Evolutionary conservation across 2,888 invertebrate species (phyloP), one percentile per base, ranked within the genome.

Genomic region (Synergus japonicus): DNA sequence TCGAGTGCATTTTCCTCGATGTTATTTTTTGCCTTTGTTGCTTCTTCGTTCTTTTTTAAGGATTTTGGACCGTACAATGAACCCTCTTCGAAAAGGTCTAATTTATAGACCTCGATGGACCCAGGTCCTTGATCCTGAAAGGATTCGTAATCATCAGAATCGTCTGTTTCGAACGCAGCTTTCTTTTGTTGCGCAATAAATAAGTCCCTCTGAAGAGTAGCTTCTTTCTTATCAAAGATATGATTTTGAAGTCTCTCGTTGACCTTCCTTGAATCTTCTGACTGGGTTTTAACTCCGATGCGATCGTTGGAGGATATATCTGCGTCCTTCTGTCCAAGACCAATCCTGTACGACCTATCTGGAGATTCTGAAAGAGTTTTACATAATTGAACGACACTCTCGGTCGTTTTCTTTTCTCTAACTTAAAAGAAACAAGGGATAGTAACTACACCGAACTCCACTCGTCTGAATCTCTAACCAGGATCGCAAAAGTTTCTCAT

Each of bases 121-220:
- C 90, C 89, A 0, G 90, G 89, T 4, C 89, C 90, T 82, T 90
- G 87, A 81, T 90, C 89, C 82, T 90, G 88, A 44, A 89, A 86
- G 49, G 85, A 77, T 8, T 73, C 73, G 37, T 73, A 73, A 49
- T 73, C 73, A 22, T 69, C 29, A 2, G 49, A 69, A 54, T 73
- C 15, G 9, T 54, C 73, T 15, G n/a, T 49, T 37, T 54, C 29
- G 0, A 22, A 54, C 7, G 49, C 10, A n/a, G 73, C 9, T 54
- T 73, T 54, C 54, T 73, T 73, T 54, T 54, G 15, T 54, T 73
- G 73, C 15, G 37, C 73, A 73, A 54, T 73, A 49, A 73, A 4
- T 5, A 15, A 29, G 8, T 22, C 49, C 69, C 29, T 73, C 73
- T 54, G 49, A 37, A 9, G 54, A 37, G 49, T 0, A 54, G 54